Conservation (phyloP, 2,113 vertebrate genomes). For the Corythornis madagascariensis region DNA sequence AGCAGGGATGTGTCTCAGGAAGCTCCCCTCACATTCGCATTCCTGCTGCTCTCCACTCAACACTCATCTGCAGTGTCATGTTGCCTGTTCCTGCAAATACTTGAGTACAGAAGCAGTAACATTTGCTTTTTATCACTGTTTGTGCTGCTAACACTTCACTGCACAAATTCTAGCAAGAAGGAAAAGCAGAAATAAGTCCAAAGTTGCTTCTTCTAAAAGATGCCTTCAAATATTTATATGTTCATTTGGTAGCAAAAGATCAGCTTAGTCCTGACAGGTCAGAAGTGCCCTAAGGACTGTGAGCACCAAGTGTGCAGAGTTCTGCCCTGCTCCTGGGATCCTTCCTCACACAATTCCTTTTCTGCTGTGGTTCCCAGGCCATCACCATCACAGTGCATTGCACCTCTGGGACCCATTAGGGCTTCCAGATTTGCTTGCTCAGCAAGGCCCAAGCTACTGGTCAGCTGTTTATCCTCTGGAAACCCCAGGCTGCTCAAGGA, state of each 20-base stretch:
- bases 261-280: neutral
- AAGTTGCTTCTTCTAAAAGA: neutral
- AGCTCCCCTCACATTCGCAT: neutral
- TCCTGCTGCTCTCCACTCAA: neutral
- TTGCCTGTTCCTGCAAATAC: neutral
- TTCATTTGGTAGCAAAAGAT: neutral
- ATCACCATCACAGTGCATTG: neutral
- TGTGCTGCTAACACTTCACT: neutral
- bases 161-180: neutral
- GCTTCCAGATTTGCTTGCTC: neutral
- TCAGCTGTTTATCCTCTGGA: neutral
- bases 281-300: neutral
- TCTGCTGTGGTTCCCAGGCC: neutral
- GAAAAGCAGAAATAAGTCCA: neutral
- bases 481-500: neutral
- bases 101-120: neutral
- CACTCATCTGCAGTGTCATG: neutral
- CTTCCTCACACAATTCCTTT: neutral
- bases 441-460: neutral
- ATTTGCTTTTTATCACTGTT: neutral
- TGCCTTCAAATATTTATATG: neutral
- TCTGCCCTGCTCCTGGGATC: neutral
- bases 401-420: neutral
- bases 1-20: neutral
- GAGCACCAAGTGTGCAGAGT: neutral